Base-by-base conservation (phyloP, 2,888 invertebrate species). In the Ophion costatus region DNA sequence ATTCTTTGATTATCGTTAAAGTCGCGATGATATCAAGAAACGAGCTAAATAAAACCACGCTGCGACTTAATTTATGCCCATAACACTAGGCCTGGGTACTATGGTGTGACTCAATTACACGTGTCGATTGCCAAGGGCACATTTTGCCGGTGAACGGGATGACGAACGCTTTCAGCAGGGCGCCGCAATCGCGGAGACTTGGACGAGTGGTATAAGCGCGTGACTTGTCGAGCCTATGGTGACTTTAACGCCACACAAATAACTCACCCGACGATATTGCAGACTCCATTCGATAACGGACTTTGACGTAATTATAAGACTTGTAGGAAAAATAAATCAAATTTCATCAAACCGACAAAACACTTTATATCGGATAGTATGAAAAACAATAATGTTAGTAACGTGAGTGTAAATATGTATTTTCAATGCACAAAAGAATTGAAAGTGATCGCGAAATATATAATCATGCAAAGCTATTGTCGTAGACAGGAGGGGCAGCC, bases 111-210 rank as follows among this genome's bases (percentile, higher is more conserved):
- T 82, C 82, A 80, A 80, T 82, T 76, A 76, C 74, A 61, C 45
- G 70, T 75, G 59, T 61, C 84, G 79, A 85, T 82, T 82, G 82
- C 75, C 82, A 79, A 84, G 82, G 84, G 82, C 82, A 77, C 66
- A 84, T 81, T 78, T 74, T 14, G 24, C 73, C 73, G 45, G 63
- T 73, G 71, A 80, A 71, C 81, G 74, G 66, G 69, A 78, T 78
- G 73, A 78, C 67, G 73, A 78, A 77, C 22, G 56, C 24, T 79
- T 64, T 29, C 17, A 51, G 17, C 69, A 61, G 83, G 67, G 69
- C 82, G 78, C 79, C 69, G 22, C 59, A 63, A 61, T 2, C 56
- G 29, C 24, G 38, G 51, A 78, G 77, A 81, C 56, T 84, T 79
- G 3, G 45, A 74, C 79, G 79, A 61, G 38, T 74, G 82, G 73